A percentile compares a stretch with the other conserved stretches of the same genome.
Evolutionary conservation across 2,113 vertebrate genomes (phyloP).

Genomic region (Notarius lentiginosus): DNA sequence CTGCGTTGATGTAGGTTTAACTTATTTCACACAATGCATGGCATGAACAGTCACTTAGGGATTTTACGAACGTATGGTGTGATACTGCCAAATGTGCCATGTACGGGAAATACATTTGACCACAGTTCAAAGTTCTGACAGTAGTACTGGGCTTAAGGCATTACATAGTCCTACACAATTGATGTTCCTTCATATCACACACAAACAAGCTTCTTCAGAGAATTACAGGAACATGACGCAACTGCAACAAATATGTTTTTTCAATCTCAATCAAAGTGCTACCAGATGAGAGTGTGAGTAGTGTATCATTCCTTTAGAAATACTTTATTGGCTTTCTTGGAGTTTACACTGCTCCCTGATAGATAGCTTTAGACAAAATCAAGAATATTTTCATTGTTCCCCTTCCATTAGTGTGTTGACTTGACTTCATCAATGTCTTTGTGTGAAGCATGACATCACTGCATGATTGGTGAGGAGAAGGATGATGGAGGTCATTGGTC

Average conservation of each 20-base stretch:
- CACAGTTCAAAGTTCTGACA: constrained; percentile 14
- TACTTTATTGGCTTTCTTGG: background rate
- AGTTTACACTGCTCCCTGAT: background rate
- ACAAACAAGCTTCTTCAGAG: background rate
- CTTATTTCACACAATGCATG: constrained; percentile 19
- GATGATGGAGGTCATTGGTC: constrained; percentile 61
- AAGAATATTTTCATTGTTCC: constrained; percentile 39
- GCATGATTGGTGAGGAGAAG: constrained; percentile 49
- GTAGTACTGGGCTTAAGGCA: background rate
- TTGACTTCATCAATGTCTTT: constrained; percentile 62
- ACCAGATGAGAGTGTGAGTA: background rate
- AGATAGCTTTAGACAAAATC: background rate
- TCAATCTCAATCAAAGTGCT: background rate
- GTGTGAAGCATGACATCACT: constrained; percentile 37
- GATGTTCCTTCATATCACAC: constrained; percentile 19
- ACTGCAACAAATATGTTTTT: background rate
- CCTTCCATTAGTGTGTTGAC: constrained; percentile 29
- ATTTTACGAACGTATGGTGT: constrained; percentile 28
- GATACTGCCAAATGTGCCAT: constrained; percentile 1
- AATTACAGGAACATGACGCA: background rate
- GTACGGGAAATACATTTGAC: constrained; percentile 44
- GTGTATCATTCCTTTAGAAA: background rate
- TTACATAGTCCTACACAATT: background rate
- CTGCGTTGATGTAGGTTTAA: constrained; percentile 50
- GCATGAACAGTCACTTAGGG: constrained; percentile 3